These are phyloP conservation scores for Mimas tiliae DNA, from an alignment of 2,888 invertebrate species.

Conservation along the genomic window DNA sequence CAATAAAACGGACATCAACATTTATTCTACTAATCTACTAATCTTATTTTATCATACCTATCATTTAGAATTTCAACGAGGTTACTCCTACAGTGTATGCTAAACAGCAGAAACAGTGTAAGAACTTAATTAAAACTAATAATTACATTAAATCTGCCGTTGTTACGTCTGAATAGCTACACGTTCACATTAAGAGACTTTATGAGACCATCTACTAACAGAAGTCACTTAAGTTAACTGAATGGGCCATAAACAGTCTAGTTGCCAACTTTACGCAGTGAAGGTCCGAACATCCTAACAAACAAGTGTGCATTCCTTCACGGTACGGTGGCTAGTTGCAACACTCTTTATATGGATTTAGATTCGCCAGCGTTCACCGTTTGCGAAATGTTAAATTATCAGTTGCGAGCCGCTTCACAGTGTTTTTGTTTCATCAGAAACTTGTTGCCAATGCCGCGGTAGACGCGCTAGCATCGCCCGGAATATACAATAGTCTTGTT, in stretches of 20 bases:
- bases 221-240: constrained; percentile 7
- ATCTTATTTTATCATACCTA: too few species aligned
- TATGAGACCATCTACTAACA: background rate
- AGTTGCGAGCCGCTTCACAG: constrained; percentile 50
- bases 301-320: constrained; percentile 62
- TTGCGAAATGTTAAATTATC: constrained; percentile 53
- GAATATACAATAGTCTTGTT: constrained; percentile 5
- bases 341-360: constrained; percentile 63
- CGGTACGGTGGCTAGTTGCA: constrained; percentile 65
- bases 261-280: constrained; percentile 22
- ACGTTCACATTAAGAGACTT: too few species aligned
- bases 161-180: too few species aligned
- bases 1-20: too few species aligned
- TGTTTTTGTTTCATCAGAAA: constrained; percentile 53
- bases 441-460: constrained; percentile 25
- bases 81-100: too few species aligned
- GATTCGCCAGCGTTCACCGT: constrained; percentile 42
- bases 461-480: background rate
- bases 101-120: too few species aligned
- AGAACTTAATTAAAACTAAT: too few species aligned
- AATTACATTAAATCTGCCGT: too few species aligned
- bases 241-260: constrained; percentile 23
- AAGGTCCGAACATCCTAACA: constrained; percentile 43
- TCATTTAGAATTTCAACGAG: too few species aligned
- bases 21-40: too few species aligned